Evolutionary conservation across 1,140 invertebrate genomes (phyloP), one percentile per base, ranked within the genome.

Genomic region (Pomacea maculata): DNA sequence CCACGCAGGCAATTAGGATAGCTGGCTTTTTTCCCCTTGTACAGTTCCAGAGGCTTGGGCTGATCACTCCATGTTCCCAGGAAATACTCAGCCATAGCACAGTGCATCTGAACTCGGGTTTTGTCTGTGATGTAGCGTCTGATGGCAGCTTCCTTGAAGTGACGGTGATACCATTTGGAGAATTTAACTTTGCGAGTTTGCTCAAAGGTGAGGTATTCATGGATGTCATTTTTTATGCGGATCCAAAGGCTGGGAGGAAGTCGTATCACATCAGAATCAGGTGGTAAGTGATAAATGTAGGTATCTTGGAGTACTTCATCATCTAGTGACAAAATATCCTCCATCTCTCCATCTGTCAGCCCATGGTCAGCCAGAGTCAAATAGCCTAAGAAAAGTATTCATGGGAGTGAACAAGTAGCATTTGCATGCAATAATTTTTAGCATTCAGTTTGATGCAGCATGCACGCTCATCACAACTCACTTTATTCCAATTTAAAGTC

Each of bases 121-220:
- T 84, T 78, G 9, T 82, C 80, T 34, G 73, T 78, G 11, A 84
- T 52, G 90, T 99, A 99, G 72, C 97, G 92, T 89, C 98, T 96
- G 72, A 94, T 94, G 0, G 97, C 97, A 0, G 97, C 95, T 88
- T 98, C 97, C 29, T 96, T 93, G 89, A 99, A 99, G 91, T 99
- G 97, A 75, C 97, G 94, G 85, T 87, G 93, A 86, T 91, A 92
- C 90, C 91, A 99, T 89, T 97, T 98, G 91, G 98, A 94, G 0
- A 99, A 97, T 21, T 63, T 81, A n/a, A 75, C 75, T 11, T 92
- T 92, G 15, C 77, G 67, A 67, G 92, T 91, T 78, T 92, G 87
- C 55, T 91, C 91, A 92, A 94, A 94, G 57, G 94, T 93, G 65
- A 95, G 86, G 91, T 95, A 95, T 29, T 94, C 94, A 21, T 93